Percentiles rank a stretch among this genome's conserved stretches.
phyloP scores from a whole-genome alignment of 37 sponge, comb jelly and placozoan species.

The Eunapius fragilis region DNA sequence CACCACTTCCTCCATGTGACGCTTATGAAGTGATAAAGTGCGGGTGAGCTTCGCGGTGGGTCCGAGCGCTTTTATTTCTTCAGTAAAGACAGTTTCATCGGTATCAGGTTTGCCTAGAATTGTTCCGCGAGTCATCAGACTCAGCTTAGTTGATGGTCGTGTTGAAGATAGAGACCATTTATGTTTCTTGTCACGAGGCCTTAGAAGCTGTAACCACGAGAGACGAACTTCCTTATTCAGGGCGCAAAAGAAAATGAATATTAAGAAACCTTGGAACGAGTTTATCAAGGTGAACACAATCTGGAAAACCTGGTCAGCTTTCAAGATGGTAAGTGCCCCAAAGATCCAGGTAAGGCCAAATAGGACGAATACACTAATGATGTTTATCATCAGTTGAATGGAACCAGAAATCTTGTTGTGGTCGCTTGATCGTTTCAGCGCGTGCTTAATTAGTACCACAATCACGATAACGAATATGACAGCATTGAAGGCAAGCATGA shows the following conservation, averaged over 20 bases:
- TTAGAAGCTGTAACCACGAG: not conserved
- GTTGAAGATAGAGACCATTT: too few relatives aligned
- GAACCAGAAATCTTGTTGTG: not conserved
- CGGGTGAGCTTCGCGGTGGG: not conserved
- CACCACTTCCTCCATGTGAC: not conserved
- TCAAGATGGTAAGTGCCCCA: slow-evolving; percentile 30
- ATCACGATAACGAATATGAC: slow-evolving; percentile 53
- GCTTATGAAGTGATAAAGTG: not conserved
- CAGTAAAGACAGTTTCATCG: not conserved
- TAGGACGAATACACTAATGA: not conserved
- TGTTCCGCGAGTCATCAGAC: too few relatives aligned
- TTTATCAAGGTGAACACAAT: slow-evolving; percentile 34
- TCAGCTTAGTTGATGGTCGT: too few relatives aligned
- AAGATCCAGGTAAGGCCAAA: slow-evolving; percentile 55
- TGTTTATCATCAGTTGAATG: not conserved
- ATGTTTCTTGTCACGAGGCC: too few relatives aligned
- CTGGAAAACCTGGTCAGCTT: slow-evolving; percentile 7
- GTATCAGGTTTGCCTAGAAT: too few relatives aligned
- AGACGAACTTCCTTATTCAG: not conserved
- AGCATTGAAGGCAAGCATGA: slow-evolving; percentile 37
- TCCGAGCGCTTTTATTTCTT: not conserved
- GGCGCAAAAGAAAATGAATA: slow-evolving; percentile 38
- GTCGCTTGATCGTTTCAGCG: not conserved
- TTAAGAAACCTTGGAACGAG: slow-evolving; percentile 38
- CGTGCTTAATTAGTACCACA: slow-evolving; percentile 28